Base-by-base conservation (phyloP, 1,140 invertebrate species). In the Ridgeia piscesae region DNA sequence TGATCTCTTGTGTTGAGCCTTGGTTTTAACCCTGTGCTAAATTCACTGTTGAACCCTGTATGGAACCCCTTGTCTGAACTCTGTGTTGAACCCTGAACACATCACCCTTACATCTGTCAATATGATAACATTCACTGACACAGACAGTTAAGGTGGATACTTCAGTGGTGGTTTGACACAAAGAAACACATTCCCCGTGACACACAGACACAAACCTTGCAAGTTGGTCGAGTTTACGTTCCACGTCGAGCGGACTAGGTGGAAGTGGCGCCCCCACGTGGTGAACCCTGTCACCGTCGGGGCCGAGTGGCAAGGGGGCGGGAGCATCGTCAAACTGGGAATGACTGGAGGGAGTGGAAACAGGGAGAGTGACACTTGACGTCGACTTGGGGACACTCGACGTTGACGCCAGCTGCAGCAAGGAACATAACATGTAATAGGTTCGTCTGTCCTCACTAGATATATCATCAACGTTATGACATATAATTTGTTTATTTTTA, bases 341-440 rank as follows among this genome's bases (percentile, higher is more conserved):
- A 48, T 91, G 91, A 58, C 91, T 91, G 4, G 91, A 91, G 33
- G 91, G 34, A 48, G 94, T 95, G 89, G 96, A 96, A 48, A 96
- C 94, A 21, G 96, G 96, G 91, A 96, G 94, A 11, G 96, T 96
- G 94, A 96, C 95, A 90, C 95, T 96, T 27, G 96, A 96, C 31
- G 95, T 95, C 17, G 95, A 96, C 93, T 96, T 96, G 90, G 95
- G 95, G 35, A 95, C 94, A 93, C 92, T 95, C 33, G 94, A 95
- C 93, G 94, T 94, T 8, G 95, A 95, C 34, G 96, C 96, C 95
- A 94, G 95, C 96, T 95, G 95, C 95, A 77, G 94, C 89, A 34
- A 4, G 35, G 58, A 77, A 77, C 58, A 77, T 42, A 11, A 42
- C 42, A 42, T 42, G 42, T 42, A 42, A 42, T 42, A 42, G 11